A percentile compares a stretch with the other conserved stretches of the same genome.
These are phyloP conservation scores for Andrena trimmerana DNA, from an alignment of 2,888 invertebrate genomes.

Conservation along the genomic window DNA sequence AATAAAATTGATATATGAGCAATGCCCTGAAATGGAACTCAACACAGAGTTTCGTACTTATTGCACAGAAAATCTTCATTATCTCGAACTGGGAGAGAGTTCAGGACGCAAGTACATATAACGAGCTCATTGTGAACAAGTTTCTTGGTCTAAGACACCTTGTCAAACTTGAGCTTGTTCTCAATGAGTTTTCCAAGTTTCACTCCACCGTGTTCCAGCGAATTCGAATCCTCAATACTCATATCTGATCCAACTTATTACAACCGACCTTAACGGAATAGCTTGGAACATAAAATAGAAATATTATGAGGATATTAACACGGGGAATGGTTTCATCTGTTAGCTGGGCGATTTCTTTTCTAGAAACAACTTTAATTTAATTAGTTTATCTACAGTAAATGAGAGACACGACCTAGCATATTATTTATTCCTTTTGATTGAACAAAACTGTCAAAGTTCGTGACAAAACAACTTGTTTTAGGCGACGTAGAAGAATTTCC, in stretches of 20 bases:
- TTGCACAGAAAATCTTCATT: slow-evolving; percentile 60
- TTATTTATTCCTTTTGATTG: too few species aligned
- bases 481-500: too few species aligned
- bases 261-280: slow-evolving; percentile 20
- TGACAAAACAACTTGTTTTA: too few species aligned
- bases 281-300: neutral
- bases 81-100: slow-evolving; percentile 58
- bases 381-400: too few species aligned
- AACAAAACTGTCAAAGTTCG: too few species aligned
- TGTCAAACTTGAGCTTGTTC: slow-evolving; percentile 55
- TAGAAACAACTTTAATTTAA: too few species aligned
- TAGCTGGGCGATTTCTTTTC: too few species aligned
- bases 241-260: slow-evolving; percentile 8
- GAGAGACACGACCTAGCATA: too few species aligned
- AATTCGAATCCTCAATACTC: slow-evolving; percentile 38
- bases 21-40: slow-evolving; percentile 53
- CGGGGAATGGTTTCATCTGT: too few species aligned
- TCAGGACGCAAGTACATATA: slow-evolving; percentile 42
- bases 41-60: slow-evolving; percentile 57
- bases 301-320: too few species aligned
- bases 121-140: slow-evolving; percentile 63
- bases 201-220: slow-evolving; percentile 32
- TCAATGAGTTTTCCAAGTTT: slow-evolving; percentile 59
- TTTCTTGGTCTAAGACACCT: slow-evolving; percentile 54
- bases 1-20: slow-evolving; percentile 42